Base-by-base conservation (phyloP, 2,888 invertebrate species). In the Lasioglossum calceatum region DNA sequence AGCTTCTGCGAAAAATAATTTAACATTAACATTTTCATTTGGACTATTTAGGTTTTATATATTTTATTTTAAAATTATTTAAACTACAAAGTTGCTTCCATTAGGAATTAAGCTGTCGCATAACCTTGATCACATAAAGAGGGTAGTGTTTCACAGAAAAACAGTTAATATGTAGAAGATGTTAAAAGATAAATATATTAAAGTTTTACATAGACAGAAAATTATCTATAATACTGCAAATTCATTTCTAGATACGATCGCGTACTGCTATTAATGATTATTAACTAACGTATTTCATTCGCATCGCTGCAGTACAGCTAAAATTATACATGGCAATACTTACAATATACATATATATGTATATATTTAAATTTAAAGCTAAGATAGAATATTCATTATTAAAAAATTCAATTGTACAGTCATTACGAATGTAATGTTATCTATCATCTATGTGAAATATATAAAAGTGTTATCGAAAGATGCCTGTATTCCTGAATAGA, bases 161-260 rank as follows among this genome's bases (percentile, higher is more conserved):
- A 32, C 32, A 74, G 75, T 54, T 39, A 82, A 77, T 44, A 14
- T 75, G 73, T 84, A 77, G 74, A 84, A 87, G 77, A 86, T 92
- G 93, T 93, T 92, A 90, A 92, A 92, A 92, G 91, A 92, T 89
- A 92, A 92, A 93, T 92, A 92, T 93, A 92, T 85, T 90, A 85
- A 87, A 91, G 89, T 79, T 92, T 90, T 89, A 91, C 91, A 91
- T 79, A 87, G 85, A 90, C 84, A 90, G 89, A 87, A 89, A 89
- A 90, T 64, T 87, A 87, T 88, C 88, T 81, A 72, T 81, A 85
- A 86, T 86, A 85, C 85, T 85, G 79, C 81, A 71, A 61, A 86
- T 85, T 86, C 73, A 36, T 67, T 85, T 85, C 71, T 74, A 42
- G 75, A 81, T 78, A 81, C 74, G 70, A 78, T 77, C 78, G 81